These are phyloP conservation scores for Drosophila tristis DNA, from an alignment of 1,140 invertebrate species.

Conservation along the genomic window DNA sequence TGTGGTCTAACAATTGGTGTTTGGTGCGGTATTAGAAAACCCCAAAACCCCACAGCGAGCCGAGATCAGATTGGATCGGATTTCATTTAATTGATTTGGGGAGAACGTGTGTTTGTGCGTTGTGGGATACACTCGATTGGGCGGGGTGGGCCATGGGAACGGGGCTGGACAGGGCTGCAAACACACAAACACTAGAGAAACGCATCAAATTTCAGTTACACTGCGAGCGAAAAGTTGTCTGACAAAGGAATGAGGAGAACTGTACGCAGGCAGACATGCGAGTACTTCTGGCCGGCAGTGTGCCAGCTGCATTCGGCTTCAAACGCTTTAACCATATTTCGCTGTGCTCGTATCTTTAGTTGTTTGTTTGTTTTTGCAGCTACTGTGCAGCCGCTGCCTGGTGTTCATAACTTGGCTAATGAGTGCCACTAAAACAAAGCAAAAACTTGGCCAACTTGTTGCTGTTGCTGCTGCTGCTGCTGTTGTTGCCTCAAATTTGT, in stretches of 20 bases:
- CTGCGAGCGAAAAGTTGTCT: conserved; percentile 14
- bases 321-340: conserved; percentile 47
- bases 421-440: conserved; percentile 64
- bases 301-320: conserved; percentile 21
- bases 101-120: conserved; percentile 50
- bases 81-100: conserved; percentile 76
- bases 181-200: conserved; percentile 27
- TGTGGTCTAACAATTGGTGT: conserved; percentile 36
- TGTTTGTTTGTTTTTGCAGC: conserved; percentile 41
- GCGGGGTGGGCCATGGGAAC: conserved; percentile 53
- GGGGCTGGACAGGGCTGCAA: conserved; percentile 5
- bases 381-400: conserved; percentile 24
- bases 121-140: conserved; percentile 35
- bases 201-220: conserved; percentile 33
- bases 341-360: conserved; percentile 24
- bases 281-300: conserved; percentile 17
- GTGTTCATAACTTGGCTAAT: conserved; percentile 79
- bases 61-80: conserved; percentile 31
- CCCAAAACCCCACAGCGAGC: conserved; percentile 39
- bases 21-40: conserved; percentile 59
- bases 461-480: conserved; percentile 9
- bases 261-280: neutral
- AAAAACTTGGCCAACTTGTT: conserved; percentile 30
- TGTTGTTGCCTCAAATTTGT: conserved; percentile 67
- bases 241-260: neutral